Evolutionary conservation across 2,113 vertebrate species (phyloP), one percentile per base, ranked within the genome.

Genomic region (Phalacrocorax aristotelis): DNA sequence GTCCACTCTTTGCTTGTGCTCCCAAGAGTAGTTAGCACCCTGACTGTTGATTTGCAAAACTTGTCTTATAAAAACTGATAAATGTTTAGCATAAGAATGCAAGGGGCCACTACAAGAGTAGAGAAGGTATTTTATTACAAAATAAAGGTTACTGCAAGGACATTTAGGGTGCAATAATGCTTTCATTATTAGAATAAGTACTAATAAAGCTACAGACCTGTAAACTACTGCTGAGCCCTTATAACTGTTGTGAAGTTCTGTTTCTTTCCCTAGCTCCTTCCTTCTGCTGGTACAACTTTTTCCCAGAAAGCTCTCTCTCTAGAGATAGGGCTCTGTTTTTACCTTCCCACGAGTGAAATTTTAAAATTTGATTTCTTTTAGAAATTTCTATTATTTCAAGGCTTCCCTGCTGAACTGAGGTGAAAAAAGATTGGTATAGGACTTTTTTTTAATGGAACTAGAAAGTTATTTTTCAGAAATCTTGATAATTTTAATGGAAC

Each of bases 31-130:
- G 16, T 54, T 55, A 60, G n/a, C 69, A 22, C 22, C 29, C 19
- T 69, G 13, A 55, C 4, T 9, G 22, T 34, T 68, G 32, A 65
- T 83, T 65, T 96, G 26, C 6, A 68, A 52, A 94, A 34, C 10
- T 55, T 82, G 3, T 34, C 38, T 38, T 32, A 46, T 9, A 61
- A 68, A 89, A 76, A 44, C 7, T 29, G 12, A 7, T 42, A 36
- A 48, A 69, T 17, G 3, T 65, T 83, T 77, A 69, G 23, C 5
- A 7, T 40, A 80, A 83, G 12, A 86, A 65, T 21, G 5, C 11
- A 68, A 80, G 49, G 9, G 15, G 3, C 5, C 1, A 1, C 17
- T 80, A 9, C 5, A 10, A 22, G 7, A n/a, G 29, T 9, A n/a
- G 20, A 61, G 42, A 79, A 54, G 3, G 3, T 19, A 51, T 11